Base-by-base conservation (phyloP, 2,888 invertebrate genomes). In the Plebejus melissa region DNA sequence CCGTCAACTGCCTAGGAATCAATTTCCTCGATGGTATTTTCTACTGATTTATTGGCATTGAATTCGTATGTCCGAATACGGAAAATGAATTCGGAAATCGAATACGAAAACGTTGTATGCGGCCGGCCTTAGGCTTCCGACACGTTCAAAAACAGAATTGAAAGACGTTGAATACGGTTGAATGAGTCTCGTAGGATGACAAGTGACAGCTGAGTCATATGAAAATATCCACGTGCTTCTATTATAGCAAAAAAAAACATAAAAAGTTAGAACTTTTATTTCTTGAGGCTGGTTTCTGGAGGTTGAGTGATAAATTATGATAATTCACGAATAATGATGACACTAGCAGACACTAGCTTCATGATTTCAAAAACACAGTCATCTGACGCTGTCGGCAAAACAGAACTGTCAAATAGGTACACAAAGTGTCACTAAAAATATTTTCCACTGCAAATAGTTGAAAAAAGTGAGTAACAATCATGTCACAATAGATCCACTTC, bases 401-500 rank as follows among this genome's bases (percentile, higher is more conserved):
- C 5, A 22, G 22, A 1, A 7, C 58, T 58, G 2, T 58, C 22
- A 7, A 50, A 54, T 22, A 58, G 7, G 58, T 22, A 58, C 7
- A 22, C 9, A 22, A 22, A 22, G 22, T 7, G 58, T 58, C 58
- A n/a, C 58, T 22, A 16, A 54, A 54, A n/a, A 0, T 58, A 2
- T 58, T 58, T 58, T 22, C 22, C 58, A 7, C 58, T n/a, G 58
- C 22, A 58, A 60, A 60, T 60, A 28, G 60, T 60, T 28, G 9
- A 60, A 9, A 11, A 60, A 16, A 57, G 57, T n/a, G 57, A n/a
- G 57, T 2, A 9, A 38, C 4, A 5, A 5, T 1, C 13, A 54
- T 3, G 50, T 57, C 54, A 58, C 60, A 28, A 60, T 60, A 28
- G 60, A 60, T 60, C 60, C 60, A 60, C 60, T 60, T 60, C 58